Conservation (phyloP, 2,888 invertebrate genomes). For the Drepanosiphum platanoidis region DNA sequence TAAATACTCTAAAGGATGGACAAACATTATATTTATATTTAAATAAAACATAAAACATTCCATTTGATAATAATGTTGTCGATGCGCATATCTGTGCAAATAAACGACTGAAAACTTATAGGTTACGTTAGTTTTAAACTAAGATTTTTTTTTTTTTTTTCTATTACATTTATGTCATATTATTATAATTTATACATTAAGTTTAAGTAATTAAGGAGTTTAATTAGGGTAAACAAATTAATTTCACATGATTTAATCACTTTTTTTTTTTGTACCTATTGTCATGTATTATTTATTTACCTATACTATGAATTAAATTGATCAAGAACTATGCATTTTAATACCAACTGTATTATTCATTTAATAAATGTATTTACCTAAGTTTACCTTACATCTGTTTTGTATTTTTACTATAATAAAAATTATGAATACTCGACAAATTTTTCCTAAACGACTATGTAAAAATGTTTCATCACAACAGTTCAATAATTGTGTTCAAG, state of each 20-base stretch:
- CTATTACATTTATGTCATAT: constrained; percentile 17
- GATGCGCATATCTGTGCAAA: constrained; percentile 52
- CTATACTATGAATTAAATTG: constrained; percentile 50
- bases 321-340: constrained; percentile 50
- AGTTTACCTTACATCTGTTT: not conserved
- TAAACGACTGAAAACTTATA: constrained; percentile 58
- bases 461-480: no score
- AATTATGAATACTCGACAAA: no score
- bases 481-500: no score
- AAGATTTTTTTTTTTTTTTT: constrained; percentile 51
- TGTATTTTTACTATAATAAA: not conserved
- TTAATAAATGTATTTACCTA: not conserved
- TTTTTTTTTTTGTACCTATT: constrained; percentile 47
- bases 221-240: constrained; percentile 49
- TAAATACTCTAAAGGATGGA: constrained; percentile 22
- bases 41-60: constrained; percentile 35
- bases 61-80: constrained; percentile 59
- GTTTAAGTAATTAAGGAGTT: constrained; percentile 41
- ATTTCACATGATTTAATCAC: constrained; percentile 35
- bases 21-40: constrained; percentile 42
- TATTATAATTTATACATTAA: not conserved
- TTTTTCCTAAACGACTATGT: no score
- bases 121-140: constrained; percentile 39
- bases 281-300: constrained; percentile 55
- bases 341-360: constrained; percentile 18